Evolutionary conservation across 2,797 vertebrate species (phyloP).

Genomic region (Lateolabrax maculatus): DNA sequence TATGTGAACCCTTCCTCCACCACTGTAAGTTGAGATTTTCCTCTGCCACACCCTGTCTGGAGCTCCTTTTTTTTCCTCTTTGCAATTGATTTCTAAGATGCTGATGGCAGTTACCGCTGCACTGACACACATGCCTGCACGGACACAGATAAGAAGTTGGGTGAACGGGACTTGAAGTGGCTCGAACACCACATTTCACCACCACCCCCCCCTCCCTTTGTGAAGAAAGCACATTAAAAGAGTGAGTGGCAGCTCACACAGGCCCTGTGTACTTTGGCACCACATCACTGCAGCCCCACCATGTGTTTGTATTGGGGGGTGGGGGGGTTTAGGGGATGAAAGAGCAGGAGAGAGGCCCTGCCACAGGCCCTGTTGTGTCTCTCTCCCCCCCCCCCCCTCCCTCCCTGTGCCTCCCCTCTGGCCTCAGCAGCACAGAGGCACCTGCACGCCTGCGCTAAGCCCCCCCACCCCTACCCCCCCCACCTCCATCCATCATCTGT

Average conservation of each 20-base stretch:
- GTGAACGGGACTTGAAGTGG: background rate
- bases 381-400: background rate
- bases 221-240: slow-evolving; percentile 25
- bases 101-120: slow-evolving; percentile 6
- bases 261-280: slow-evolving; percentile 49
- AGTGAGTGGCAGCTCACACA: slow-evolving; percentile 39
- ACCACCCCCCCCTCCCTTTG: too few relatives aligned
- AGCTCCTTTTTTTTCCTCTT: background rate
- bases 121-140: background rate
- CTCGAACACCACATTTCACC: background rate
- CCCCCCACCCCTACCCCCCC: slow-evolving; percentile 66
- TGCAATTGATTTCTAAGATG: background rate
- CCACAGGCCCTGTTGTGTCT: background rate
- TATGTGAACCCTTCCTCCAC: background rate
- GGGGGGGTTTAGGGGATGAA: slow-evolving; percentile 49
- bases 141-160: slow-evolving; percentile 6
- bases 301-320: slow-evolving; percentile 49
- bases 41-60: background rate
- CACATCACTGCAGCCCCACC: slow-evolving; percentile 54
- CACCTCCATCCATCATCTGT: slow-evolving; percentile 78
- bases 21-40: background rate
- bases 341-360: slow-evolving; percentile 25
- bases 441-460: slow-evolving; percentile 83
- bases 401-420: slow-evolving; percentile 39
- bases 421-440: slow-evolving; percentile 69